Percentiles rank a stretch among this genome's conserved stretches.
Evolutionary conservation across 2,113 vertebrate species (phyloP).

Genomic region (Channa maculata): DNA sequence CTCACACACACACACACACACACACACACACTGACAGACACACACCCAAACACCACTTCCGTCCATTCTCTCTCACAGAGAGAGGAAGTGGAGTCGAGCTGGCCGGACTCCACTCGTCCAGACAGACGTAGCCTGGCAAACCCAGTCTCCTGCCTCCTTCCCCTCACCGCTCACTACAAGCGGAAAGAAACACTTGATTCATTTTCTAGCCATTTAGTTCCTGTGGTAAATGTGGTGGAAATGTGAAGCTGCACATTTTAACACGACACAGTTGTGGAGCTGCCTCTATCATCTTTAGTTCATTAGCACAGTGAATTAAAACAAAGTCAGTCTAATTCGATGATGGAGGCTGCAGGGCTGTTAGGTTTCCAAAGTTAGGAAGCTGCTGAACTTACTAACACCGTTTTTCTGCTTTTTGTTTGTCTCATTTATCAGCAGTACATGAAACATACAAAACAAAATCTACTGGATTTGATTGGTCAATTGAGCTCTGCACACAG

Average conservation of each 20-base stretch:
- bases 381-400: too few relatives aligned
- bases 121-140: conserved; percentile 50
- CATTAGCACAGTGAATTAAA: too few relatives aligned
- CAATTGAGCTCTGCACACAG: too few relatives aligned
- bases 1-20: conserved; percentile 18
- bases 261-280: background rate
- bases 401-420: too few relatives aligned
- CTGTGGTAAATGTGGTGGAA: background rate
- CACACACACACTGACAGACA: conserved; percentile 5
- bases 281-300: too few relatives aligned
- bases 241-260: conserved; percentile 9
- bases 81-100: conserved; percentile 69
- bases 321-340: too few relatives aligned
- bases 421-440: too few relatives aligned
- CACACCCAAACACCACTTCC: conserved; percentile 70
- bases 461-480: too few relatives aligned
- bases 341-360: too few relatives aligned
- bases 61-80: conserved; percentile 77
- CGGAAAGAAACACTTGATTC: background rate
- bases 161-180: conserved; percentile 4
- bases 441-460: too few relatives aligned
- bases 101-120: conserved; percentile 62
- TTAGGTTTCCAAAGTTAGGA: too few relatives aligned
- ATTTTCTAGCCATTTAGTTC: background rate
- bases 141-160: background rate